Evolutionary conservation across 2,113 vertebrate genomes (phyloP).

Genomic region (Glaucomys volans): DNA sequence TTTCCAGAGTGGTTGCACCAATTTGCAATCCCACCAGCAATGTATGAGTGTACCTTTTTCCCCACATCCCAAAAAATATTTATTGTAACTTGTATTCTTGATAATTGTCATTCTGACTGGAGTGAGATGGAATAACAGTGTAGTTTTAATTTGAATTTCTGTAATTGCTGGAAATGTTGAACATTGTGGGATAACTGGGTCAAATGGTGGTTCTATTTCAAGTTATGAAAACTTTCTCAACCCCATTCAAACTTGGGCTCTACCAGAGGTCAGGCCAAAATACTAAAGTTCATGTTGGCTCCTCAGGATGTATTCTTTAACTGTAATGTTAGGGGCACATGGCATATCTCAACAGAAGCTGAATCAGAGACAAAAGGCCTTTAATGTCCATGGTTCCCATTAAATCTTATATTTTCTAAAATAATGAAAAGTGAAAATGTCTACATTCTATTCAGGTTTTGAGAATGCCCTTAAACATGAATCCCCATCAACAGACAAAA

Average conservation of each 20-base stretch:
- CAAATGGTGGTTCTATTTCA: too few species aligned
- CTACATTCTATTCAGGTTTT: background rate
- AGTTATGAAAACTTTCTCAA: background rate
- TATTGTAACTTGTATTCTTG: too few species aligned
- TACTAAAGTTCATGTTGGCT: background rate
- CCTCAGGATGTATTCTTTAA: background rate
- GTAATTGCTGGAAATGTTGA: too few species aligned
- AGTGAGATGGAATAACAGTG: too few species aligned
- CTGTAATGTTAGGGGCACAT: background rate
- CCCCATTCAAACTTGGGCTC: background rate
- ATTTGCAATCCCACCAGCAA: too few species aligned
- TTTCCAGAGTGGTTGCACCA: too few species aligned
- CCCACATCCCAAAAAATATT: too few species aligned
- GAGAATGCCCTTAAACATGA: constrained; percentile 20
- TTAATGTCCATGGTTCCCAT: background rate
- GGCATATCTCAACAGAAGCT: background rate
- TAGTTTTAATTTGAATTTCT: too few species aligned
- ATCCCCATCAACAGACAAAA: background rate
- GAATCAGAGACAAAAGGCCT: background rate
- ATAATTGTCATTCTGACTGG: too few species aligned
- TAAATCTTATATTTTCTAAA: constrained; percentile 20
- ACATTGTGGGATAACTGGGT: too few species aligned
- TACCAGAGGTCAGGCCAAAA: background rate
- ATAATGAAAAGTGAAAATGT: background rate
- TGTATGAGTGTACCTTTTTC: too few species aligned